A percentile compares a stretch with the other conserved stretches of the same genome.
phyloP scores from a whole-genome alignment of 2,888 invertebrate genomes.

The Miltochrista miniata region DNA sequence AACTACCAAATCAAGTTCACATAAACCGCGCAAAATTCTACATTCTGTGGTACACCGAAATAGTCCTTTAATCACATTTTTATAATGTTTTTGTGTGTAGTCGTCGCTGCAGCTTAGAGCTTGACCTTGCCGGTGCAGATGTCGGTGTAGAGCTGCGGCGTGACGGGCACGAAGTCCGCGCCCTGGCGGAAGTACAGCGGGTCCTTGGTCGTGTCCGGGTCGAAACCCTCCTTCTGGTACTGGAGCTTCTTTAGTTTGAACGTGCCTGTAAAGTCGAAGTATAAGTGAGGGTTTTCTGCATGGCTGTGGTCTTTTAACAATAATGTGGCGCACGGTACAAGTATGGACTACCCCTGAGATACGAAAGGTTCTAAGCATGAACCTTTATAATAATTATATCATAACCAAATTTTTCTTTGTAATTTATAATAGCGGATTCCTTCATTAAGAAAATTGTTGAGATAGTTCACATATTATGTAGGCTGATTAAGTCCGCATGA shows the following conservation, averaged over 20 bases:
- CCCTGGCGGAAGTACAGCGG: constrained; percentile 87
- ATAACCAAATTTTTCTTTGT: too few species aligned
- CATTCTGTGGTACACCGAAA: constrained; percentile 1
- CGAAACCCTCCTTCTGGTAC: constrained; percentile 93
- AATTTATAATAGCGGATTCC: too few species aligned
- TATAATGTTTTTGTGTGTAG: not conserved
- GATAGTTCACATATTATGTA: too few species aligned
- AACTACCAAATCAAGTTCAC: too few species aligned
- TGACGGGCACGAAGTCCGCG: constrained; percentile 81
- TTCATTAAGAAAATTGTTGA: too few species aligned
- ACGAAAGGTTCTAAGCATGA: too few species aligned
- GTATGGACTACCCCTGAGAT: too few species aligned
- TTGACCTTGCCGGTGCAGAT: constrained; percentile 79
- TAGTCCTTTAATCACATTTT: not conserved
- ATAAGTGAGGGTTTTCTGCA: not conserved
- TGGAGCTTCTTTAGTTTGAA: constrained; percentile 96
- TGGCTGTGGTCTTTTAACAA: not conserved
- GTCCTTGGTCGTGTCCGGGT: constrained; percentile 88
- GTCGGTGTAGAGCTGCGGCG: constrained; percentile 83
- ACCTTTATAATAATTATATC: too few species aligned
- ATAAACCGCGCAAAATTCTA: not conserved
- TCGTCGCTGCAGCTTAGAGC: constrained; percentile 57
- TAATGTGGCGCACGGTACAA: too few species aligned
- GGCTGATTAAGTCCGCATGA: too few species aligned
- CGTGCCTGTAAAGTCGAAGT: constrained; percentile 85